Evolutionary conservation across 2,888 invertebrate genomes (phyloP).

Genomic region (Cephus runcator): DNA sequence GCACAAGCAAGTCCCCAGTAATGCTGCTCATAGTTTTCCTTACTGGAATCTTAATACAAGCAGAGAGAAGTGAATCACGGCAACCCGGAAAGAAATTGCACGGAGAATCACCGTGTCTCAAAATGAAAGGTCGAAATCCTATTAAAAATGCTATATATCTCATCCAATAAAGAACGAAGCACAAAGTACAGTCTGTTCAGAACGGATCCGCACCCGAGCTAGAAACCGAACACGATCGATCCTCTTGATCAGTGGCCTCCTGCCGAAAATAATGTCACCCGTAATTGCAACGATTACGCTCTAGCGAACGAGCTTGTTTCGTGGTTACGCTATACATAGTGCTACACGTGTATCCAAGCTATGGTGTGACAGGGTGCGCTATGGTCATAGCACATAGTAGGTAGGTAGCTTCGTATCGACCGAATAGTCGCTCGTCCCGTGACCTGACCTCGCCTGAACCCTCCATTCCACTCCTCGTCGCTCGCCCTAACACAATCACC

Average conservation of each 20-base stretch:
- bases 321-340: conserved; percentile 6
- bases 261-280: conserved; percentile 15
- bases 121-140: not conserved
- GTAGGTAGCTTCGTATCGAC: conserved; percentile 6
- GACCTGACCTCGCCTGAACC: conserved; percentile 66
- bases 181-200: not conserved
- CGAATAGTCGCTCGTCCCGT: conserved; percentile 49
- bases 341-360: conserved; percentile 1
- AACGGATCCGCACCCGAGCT: not conserved
- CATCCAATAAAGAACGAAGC: not conserved
- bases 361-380: not conserved
- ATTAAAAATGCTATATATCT: not conserved
- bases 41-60: not conserved
- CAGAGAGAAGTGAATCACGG: not conserved
- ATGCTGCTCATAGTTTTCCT: not conserved
- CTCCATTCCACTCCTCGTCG: conserved; percentile 48
- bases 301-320: not conserved
- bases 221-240: not conserved
- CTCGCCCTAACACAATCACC: conserved; percentile 55
- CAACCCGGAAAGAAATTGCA: not conserved
- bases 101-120: not conserved
- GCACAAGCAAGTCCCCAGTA: not conserved
- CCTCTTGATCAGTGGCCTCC: not conserved
- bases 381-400: not conserved
- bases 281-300: conserved; percentile 20